Evolutionary conservation across 1,140 invertebrate genomes (phyloP).

Genomic region (Proales similis): DNA sequence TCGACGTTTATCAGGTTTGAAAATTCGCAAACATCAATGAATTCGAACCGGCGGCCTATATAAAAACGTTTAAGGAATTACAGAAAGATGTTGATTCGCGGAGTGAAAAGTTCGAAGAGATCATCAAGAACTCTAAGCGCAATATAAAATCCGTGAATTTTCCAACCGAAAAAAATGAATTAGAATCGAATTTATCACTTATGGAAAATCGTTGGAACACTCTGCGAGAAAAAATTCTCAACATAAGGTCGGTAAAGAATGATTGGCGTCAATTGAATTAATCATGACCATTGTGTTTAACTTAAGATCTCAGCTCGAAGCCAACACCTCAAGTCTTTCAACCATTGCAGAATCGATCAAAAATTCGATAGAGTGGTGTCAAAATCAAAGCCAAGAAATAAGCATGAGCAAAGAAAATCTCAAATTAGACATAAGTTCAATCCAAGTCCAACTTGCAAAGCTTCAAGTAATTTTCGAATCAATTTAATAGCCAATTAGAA

Average conservation of each 20-base stretch:
- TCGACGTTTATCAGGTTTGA: constrained; percentile 8
- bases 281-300: too few relatives aligned
- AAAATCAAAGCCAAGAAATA: neutral
- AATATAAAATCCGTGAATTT: constrained; percentile 19
- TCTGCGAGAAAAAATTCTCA: constrained; percentile 8
- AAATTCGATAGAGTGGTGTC: constrained; percentile 14
- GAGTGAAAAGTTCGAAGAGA: neutral
- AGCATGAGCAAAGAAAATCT: neutral
- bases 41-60: neutral
- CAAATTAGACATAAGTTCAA: constrained; percentile 12
- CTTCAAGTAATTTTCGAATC: neutral
- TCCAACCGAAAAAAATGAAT: neutral
- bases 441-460: neutral
- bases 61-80: constrained; percentile 6
- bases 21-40: neutral
- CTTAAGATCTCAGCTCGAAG: too few relatives aligned
- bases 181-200: neutral
- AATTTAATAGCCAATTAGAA: neutral
- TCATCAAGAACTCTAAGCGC: constrained; percentile 21
- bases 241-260: constrained; percentile 25
- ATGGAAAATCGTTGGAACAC: constrained; percentile 21
- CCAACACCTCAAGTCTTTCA: neutral
- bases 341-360: constrained; percentile 7
- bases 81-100: constrained; percentile 32
- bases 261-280: too few relatives aligned